These are phyloP conservation scores for Dolichotis patagonum DNA, from an alignment of 2,113 vertebrate genomes.

Conservation along the genomic window DNA sequence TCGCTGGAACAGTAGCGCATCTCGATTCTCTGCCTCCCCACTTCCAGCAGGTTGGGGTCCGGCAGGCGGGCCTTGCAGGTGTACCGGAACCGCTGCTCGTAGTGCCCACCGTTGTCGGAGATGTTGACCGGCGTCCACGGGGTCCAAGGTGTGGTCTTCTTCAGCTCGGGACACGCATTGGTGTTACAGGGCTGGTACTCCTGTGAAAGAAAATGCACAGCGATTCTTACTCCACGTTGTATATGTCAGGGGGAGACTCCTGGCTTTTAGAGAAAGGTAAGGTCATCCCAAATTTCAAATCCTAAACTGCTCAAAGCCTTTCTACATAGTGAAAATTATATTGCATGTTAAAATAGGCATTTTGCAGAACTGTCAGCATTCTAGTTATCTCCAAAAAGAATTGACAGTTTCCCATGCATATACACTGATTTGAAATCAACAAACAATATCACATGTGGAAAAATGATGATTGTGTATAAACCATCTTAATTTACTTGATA, in stretches of 20 bases:
- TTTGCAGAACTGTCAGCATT: neutral
- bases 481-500: neutral
- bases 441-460: neutral
- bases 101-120: constrained; percentile 97
- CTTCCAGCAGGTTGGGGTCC: constrained; percentile 93
- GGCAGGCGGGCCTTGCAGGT: constrained; percentile 96
- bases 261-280: accelerated
- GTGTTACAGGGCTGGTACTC: constrained; percentile 98
- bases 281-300: too few species aligned
- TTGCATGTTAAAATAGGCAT: neutral
- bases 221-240: accelerated
- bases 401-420: neutral
- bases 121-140: constrained; percentile 98
- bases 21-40: constrained; percentile 96
- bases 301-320: neutral
- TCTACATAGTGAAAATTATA: neutral
- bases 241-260: accelerated
- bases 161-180: constrained; percentile 94
- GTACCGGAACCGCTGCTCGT: constrained; percentile 97
- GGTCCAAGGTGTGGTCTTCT: constrained; percentile 98
- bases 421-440: neutral
- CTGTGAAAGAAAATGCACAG: constrained; percentile 78
- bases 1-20: constrained; percentile 99
- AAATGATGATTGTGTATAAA: neutral
- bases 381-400: neutral